Evolutionary conservation across 2,797 vertebrate genomes (phyloP), one percentile per base, ranked within the genome.

Genomic region (Onychomys torridus): DNA sequence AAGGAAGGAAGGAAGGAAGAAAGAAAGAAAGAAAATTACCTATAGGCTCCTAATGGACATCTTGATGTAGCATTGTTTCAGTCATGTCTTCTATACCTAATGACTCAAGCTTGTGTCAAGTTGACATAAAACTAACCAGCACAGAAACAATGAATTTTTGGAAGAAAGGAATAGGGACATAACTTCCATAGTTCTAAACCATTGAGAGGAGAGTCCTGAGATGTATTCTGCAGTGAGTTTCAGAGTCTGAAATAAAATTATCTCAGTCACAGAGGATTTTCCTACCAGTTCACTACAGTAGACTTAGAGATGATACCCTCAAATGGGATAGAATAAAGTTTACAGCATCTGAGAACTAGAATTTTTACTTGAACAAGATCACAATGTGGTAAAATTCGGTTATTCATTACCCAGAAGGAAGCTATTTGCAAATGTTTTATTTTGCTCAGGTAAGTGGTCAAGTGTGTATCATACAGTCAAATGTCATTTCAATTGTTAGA

Each of bases 361-460:
- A 46, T 85, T 81, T 83, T 61, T 61, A 86, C 75, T 84, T 88
- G 69, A 93, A 93, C n/a, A 77, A 89, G 37, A 73, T 14, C 19
- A 94, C 14, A 75, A 71, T 49, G 21, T 81, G 43, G n/a, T 65
- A n/a, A 40, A 86, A 90, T 71, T 37, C n/a, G 29, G 49, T 21
- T 94, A 52, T 55, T 65, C 13, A 61, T 67, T 89, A 40, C n/a
- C n/a, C 83, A 73, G 81, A 87, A 59, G 17, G 4, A 89, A 91
- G 25, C 43, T 73, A 90, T 88, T 67, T 90, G 29, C 11, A 90
- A 95, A 84, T 81, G 1, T 17, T 69, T 57, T 59, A 52, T 75
- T 93, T 34, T 83, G 29, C 29, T 49, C 5, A 67, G 32, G 0
- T 40, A 81, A 71, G 3, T 85, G 52, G 52, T 43, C 88, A 85